These are phyloP conservation scores for Vireo griseus DNA, from an alignment of 2,797 vertebrate genomes.

Conservation along the genomic window DNA sequence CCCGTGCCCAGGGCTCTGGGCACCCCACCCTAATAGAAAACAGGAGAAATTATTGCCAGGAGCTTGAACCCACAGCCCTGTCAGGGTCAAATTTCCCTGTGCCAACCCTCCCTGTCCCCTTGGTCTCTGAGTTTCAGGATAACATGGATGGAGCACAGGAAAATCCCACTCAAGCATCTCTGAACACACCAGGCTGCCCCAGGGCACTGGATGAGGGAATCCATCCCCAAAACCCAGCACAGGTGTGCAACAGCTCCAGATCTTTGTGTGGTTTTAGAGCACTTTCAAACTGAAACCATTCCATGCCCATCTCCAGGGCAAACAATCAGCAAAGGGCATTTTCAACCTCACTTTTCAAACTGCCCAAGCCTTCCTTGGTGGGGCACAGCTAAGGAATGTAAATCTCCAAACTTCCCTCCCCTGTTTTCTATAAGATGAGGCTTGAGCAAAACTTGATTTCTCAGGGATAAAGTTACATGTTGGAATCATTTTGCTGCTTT, in stretches of 20 bases:
- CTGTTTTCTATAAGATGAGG: neutral
- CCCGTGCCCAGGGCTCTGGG: fast-evolving
- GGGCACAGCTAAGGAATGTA: neutral
- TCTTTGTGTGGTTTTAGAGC: neutral
- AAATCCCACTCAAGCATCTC: neutral
- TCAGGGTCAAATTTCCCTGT: too few species aligned
- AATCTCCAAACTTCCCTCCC: neutral
- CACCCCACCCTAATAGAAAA: fast-evolving
- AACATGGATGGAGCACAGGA: fast-evolving
- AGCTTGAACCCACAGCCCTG: neutral
- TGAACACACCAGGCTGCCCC: neutral
- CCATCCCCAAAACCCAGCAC: neutral
- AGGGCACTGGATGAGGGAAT: neutral
- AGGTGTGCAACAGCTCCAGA: neutral
- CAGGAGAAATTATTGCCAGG: neutral
- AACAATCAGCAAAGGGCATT: neutral
- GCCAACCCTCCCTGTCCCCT: neutral
- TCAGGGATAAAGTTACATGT: neutral
- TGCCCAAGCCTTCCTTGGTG: fast-evolving
- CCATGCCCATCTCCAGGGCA: neutral
- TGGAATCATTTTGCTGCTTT: neutral
- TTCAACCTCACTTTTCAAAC: neutral
- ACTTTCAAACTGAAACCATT: neutral
- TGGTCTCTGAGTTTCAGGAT: neutral
- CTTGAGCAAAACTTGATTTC: neutral